Evolutionary conservation across 2,888 invertebrate genomes (phyloP).

Genomic region (Ophion ellenae): DNA sequence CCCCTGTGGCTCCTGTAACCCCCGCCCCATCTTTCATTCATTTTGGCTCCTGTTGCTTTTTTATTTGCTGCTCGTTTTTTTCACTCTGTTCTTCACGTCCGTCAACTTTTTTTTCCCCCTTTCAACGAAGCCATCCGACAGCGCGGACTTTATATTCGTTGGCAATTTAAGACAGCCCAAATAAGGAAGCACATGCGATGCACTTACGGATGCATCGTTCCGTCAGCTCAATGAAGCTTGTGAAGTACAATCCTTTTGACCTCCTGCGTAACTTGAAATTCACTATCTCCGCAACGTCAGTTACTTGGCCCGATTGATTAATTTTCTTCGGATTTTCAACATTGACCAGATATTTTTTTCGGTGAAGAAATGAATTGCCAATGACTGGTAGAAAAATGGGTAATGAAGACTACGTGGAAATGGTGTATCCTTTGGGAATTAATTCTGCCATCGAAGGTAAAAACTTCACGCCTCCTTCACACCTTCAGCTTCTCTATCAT

Average conservation of each 20-base stretch:
- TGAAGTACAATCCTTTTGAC: neutral
- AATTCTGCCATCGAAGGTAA: too few relatives aligned
- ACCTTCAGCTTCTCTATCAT: neutral
- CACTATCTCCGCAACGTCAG: too few relatives aligned
- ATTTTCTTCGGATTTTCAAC: neutral
- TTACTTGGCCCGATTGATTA: too few relatives aligned
- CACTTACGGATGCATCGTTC: conserved; percentile 37
- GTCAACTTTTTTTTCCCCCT: conserved; percentile 16
- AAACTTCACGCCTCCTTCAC: too few relatives aligned
- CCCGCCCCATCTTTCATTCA: conserved; percentile 51
- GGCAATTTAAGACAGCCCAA: conserved; percentile 45
- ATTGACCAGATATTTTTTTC: neutral
- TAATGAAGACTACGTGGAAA: too few relatives aligned
- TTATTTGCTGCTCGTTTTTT: conserved; percentile 6
- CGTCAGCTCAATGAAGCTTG: conserved; percentile 25
- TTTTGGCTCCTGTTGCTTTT: conserved; percentile 30
- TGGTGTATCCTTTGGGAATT: too few relatives aligned
- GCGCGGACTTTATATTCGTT: conserved; percentile 38
- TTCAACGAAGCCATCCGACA: conserved; percentile 17
- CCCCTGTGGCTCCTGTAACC: conserved; percentile 50
- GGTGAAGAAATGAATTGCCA: neutral
- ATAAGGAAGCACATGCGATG: conserved; percentile 49
- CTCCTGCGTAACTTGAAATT: neutral
- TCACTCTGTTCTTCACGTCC: conserved; percentile 18
- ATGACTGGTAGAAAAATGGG: neutral